phyloP scores from a whole-genome alignment of 1,140 invertebrate species.

The Planococcus citri region DNA sequence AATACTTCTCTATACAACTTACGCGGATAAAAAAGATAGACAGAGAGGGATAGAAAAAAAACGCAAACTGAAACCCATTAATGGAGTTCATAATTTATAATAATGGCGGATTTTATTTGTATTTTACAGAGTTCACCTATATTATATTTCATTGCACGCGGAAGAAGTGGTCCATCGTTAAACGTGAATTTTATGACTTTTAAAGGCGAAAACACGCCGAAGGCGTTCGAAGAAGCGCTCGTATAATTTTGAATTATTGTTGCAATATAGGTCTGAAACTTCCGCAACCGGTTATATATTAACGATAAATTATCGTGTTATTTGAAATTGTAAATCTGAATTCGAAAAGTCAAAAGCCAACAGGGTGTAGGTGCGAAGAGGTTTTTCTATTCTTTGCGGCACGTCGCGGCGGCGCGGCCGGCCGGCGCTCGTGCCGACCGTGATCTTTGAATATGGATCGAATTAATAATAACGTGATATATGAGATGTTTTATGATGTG shows the following conservation, averaged over 20 bases:
- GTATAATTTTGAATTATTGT: constrained; percentile 19
- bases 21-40: no score
- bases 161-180: background rate
- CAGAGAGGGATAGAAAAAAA: background rate
- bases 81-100: constrained; percentile 6
- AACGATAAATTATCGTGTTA: constrained; percentile 7
- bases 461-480: no score
- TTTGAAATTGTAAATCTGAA: constrained; percentile 5
- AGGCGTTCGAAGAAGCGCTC: constrained; percentile 12
- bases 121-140: constrained; percentile 10
- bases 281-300: constrained; percentile 5
- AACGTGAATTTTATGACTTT: constrained; percentile 20
- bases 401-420: no score
- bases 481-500: no score
- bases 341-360: background rate
- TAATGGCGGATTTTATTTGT: constrained; percentile 17
- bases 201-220: constrained; percentile 14
- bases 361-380: background rate
- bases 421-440: no score
- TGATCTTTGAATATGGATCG: no score
- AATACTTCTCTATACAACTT: no score
- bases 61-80: constrained; percentile 7
- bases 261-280: constrained; percentile 11
- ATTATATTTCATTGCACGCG: constrained; percentile 12
- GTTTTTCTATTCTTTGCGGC: no score